Evolutionary conservation across 2,888 invertebrate genomes (phyloP).

Genomic region (Margaritifera margaritifera): DNA sequence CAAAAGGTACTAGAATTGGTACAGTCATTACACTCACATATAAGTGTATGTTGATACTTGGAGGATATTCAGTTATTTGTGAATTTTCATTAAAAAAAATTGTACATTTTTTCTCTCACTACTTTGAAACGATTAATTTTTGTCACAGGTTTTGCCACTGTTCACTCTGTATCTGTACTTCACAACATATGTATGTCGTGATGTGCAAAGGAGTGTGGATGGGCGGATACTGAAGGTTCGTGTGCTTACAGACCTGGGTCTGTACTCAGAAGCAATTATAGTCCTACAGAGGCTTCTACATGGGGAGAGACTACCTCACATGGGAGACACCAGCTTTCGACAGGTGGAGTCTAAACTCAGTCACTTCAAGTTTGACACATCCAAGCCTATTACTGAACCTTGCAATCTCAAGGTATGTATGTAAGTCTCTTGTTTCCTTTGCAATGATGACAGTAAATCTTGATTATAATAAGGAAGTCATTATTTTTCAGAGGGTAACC

Average conservation of each 20-base stretch:
- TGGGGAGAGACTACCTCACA: slow-evolving; percentile 68
- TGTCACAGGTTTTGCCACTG: slow-evolving; percentile 68
- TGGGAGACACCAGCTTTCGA: slow-evolving; percentile 65
- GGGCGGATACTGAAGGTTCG: slow-evolving; percentile 67
- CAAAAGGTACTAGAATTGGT: too few species aligned
- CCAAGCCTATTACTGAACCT: slow-evolving; percentile 61
- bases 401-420: slow-evolving; percentile 64
- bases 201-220: slow-evolving; percentile 69
- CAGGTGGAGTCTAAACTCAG: slow-evolving; percentile 62
- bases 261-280: slow-evolving; percentile 66
- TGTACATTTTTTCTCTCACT: too few species aligned
- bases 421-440: background rate
- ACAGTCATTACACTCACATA: too few species aligned
- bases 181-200: slow-evolving; percentile 68
- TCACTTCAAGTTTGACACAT: slow-evolving; percentile 56
- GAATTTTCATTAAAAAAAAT: too few species aligned
- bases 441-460: background rate
- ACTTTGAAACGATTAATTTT: background rate
- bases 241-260: slow-evolving; percentile 66
- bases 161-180: slow-evolving; percentile 70
- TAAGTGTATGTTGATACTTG: too few species aligned
- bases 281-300: slow-evolving; percentile 64
- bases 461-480: background rate
- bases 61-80: too few species aligned
- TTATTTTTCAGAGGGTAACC: too few species aligned